Evolutionary conservation across 2,888 invertebrate species (phyloP).

Genomic region (Horisme vitalbata): DNA sequence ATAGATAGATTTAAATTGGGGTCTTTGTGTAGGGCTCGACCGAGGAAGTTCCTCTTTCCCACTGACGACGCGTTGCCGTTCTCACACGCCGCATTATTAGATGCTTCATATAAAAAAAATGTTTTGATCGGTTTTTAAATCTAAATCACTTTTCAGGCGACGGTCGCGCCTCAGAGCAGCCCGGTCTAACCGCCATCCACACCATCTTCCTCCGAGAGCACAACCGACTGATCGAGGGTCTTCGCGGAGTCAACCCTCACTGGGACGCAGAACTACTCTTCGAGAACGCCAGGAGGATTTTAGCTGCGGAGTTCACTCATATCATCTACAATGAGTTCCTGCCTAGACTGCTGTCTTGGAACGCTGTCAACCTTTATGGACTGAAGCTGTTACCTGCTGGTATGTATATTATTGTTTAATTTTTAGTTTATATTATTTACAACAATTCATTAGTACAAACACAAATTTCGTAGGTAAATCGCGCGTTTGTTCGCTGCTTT

Average conservation of each 20-base stretch:
- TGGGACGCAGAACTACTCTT: constrained; percentile 95
- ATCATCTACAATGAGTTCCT: constrained; percentile 94
- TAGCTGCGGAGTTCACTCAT: constrained; percentile 91
- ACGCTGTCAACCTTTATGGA: constrained; percentile 93
- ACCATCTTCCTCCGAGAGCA: constrained; percentile 95
- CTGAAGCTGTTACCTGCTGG: constrained; percentile 90
- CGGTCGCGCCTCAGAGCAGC: constrained; percentile 95
- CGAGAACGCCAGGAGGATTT: constrained; percentile 89
- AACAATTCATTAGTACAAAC: no score
- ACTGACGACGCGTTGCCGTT: no score
- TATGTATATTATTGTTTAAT: constrained; percentile 38
- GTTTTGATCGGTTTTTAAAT: no score
- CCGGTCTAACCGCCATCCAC: constrained; percentile 93
- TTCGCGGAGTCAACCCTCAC: constrained; percentile 92
- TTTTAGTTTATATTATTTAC: no score
- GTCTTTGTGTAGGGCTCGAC: no score
- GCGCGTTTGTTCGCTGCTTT: no score
- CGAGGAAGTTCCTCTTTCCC: no score
- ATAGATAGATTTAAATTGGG: no score
- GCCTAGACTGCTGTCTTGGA: constrained; percentile 95
- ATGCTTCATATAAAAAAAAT: no score
- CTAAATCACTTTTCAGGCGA: constrained; percentile 88
- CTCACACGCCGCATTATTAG: no score
- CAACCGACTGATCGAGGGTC: constrained; percentile 91
- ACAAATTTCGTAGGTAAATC: no score